Conservation (phyloP, 2,797 vertebrate species). For the Melanotaenia trifasciata region DNA sequence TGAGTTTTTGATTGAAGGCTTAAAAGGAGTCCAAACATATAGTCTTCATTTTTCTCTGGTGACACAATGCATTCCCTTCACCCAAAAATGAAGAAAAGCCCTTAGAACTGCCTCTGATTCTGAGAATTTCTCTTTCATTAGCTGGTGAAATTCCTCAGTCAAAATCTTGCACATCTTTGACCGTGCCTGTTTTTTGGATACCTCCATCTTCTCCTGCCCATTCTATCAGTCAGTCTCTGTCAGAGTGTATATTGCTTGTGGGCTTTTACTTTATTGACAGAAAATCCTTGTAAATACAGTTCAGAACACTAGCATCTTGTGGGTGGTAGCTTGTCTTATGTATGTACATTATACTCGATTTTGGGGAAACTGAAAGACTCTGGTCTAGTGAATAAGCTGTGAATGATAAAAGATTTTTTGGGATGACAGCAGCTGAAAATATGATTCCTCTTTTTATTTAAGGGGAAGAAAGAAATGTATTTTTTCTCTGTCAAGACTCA, state of each 20-base stretch:
- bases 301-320: constrained; percentile 49
- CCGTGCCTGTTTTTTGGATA: constrained; percentile 20
- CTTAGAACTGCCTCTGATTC: not conserved
- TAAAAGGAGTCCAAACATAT: constrained; percentile 46
- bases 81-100: constrained; percentile 5
- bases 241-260: constrained; percentile 41
- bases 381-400: constrained; percentile 38
- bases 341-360: constrained; percentile 52
- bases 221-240: constrained; percentile 15
- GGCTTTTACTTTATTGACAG: constrained; percentile 48
- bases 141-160: constrained; percentile 22
- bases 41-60: constrained; percentile 30
- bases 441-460: constrained; percentile 30
- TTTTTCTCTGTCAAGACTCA: constrained; percentile 39
- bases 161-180: constrained; percentile 3
- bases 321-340: constrained; percentile 50
- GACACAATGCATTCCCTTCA: not conserved
- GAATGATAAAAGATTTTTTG: constrained; percentile 35
- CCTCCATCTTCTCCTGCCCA: constrained; percentile 7
- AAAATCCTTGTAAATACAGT: constrained; percentile 60
- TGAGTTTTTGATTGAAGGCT: constrained; percentile 41
- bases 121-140: constrained; percentile 18
- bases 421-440: constrained; percentile 30
- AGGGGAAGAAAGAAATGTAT: constrained; percentile 25
- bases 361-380: constrained; percentile 41